phyloP scores from a whole-genome alignment of 92 coral and sea anemone genomes.

The Montipora capitata region DNA sequence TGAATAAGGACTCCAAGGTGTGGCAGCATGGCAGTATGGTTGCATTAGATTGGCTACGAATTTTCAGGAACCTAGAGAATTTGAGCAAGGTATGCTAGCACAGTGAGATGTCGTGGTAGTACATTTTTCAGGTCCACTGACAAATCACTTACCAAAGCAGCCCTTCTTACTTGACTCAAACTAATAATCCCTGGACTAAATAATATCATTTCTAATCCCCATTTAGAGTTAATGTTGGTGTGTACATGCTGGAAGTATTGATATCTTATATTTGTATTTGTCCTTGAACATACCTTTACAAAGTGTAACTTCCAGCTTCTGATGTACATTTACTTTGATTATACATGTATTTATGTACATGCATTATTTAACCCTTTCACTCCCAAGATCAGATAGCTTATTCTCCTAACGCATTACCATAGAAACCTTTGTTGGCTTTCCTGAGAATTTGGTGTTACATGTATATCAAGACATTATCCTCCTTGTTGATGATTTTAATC shows the following conservation, averaged over 20 bases:
- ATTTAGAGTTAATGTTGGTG: neutral
- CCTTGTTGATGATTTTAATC: too few relatives aligned
- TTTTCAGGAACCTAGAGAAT: conserved; percentile 49
- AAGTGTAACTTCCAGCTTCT: neutral
- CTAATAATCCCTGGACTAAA: conserved; percentile 1
- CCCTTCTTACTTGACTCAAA: neutral
- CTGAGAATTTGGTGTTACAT: too few relatives aligned
- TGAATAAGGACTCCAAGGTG: conserved; percentile 59
- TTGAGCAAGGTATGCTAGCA: conserved; percentile 57
- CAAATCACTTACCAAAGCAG: conserved; percentile 12
- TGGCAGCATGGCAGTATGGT: conserved; percentile 75
- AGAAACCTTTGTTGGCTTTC: too few relatives aligned
- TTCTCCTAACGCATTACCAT: too few relatives aligned
- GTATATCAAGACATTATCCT: too few relatives aligned
- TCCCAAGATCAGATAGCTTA: too few relatives aligned
- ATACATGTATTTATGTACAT: neutral
- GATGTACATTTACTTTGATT: neutral
- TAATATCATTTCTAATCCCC: conserved; percentile 2
- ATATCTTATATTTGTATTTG: neutral
- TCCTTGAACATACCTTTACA: neutral
- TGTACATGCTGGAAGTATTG: conserved; percentile 19
- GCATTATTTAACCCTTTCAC: too few relatives aligned
- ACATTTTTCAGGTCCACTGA: neutral
- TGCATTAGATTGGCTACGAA: conserved; percentile 63
- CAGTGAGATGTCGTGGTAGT: neutral